Percentiles rank a stretch among this genome's conserved stretches.
Conservation (phyloP, 2,797 vertebrate genomes). For the Trachurus trachurus region DNA sequence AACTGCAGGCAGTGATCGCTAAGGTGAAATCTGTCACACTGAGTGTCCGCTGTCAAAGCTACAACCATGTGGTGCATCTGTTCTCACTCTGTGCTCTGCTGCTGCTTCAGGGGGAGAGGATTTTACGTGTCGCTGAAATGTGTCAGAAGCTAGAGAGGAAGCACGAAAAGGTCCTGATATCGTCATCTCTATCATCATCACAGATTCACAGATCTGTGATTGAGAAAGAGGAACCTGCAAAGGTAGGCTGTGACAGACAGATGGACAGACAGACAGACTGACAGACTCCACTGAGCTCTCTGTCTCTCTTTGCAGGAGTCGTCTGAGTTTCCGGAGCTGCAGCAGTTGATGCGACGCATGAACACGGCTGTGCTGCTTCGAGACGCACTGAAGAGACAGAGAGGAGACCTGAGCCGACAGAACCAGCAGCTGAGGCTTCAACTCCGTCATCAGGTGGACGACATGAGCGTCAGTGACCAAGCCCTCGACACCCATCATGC, state of each 20-base stretch:
- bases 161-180: neutral
- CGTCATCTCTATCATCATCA: neutral
- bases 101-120: slow-evolving; percentile 58
- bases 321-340: slow-evolving; percentile 10
- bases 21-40: slow-evolving; percentile 29
- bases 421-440: slow-evolving; percentile 51
- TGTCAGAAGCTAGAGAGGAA: slow-evolving; percentile 43
- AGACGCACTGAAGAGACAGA: slow-evolving; percentile 31
- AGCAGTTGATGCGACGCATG: neutral
- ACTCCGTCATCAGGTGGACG: slow-evolving; percentile 51
- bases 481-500: neutral
- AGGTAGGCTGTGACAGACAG: neutral
- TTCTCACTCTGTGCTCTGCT: neutral
- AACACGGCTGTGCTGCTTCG: neutral
- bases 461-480: slow-evolving; percentile 12
- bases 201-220: neutral
- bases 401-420: slow-evolving; percentile 29
- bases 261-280: too few relatives aligned
- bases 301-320: slow-evolving; percentile 1
- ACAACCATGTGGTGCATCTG: neutral
- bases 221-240: neutral
- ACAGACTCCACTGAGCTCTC: neutral
- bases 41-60: fast-evolving
- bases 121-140: slow-evolving; percentile 25
- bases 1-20: slow-evolving; percentile 22